phyloP scores from a whole-genome alignment of 2,113 vertebrate species.

The Macrotus californicus region DNA sequence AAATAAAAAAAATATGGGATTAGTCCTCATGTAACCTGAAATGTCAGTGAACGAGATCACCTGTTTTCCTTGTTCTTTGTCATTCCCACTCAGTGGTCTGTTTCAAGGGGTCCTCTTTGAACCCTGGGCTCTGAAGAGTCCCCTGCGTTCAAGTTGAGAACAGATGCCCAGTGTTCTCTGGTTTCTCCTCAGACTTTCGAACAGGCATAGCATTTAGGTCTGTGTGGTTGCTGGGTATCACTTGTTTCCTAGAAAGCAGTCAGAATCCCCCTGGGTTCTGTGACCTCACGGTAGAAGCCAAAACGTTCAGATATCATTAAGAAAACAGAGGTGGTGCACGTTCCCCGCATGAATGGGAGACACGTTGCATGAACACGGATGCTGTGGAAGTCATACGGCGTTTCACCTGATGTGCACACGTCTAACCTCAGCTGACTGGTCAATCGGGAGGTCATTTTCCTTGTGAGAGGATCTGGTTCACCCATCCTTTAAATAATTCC shows the following conservation, averaged over 20 bases:
- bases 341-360: neutral
- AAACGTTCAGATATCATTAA: neutral
- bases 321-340: neutral
- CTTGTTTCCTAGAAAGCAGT: neutral
- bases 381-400: neutral
- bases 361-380: neutral
- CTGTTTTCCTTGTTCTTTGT: neutral
- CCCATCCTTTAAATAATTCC: neutral
- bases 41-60: neutral
- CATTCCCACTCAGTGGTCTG: neutral
- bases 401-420: neutral
- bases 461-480: neutral
- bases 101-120: neutral
- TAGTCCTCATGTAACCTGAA: neutral
- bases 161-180: neutral
- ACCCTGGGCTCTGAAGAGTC: neutral
- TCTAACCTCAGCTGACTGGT: neutral
- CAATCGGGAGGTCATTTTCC: neutral
- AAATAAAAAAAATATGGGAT: neutral
- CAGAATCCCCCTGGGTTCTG: neutral
- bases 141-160: neutral
- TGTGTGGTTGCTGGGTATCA: neutral
- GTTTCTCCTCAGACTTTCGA: neutral
- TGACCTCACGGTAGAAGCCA: neutral
- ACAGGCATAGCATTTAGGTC: neutral